Conservation (phyloP, 2,113 vertebrate genomes). For the Barbus barbus region DNA sequence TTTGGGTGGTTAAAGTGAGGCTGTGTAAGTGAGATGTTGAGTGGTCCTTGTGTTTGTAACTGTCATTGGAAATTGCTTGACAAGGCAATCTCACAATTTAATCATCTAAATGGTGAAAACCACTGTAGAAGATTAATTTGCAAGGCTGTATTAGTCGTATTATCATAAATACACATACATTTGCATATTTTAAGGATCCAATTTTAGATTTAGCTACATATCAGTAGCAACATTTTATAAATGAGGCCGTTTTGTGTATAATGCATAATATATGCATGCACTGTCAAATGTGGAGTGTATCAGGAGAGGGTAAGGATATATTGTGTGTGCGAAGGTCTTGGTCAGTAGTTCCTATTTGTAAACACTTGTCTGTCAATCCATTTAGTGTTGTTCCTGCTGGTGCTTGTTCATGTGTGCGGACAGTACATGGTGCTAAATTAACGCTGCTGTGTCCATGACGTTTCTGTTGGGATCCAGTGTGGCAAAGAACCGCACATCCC, state of each 20-base stretch:
- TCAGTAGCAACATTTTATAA: background rate
- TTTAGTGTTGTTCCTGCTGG: constrained; percentile 65
- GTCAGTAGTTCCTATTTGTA: constrained; percentile 36
- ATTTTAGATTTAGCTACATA: background rate
- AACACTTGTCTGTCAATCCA: constrained; percentile 45
- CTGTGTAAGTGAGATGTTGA: background rate
- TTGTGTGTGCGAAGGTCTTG: background rate
- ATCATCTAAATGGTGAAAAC: background rate
- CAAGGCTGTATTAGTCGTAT: background rate
- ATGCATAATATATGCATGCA: constrained; percentile 1
- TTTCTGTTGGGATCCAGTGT: constrained; percentile 78
- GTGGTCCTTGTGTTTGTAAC: background rate
- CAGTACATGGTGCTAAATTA: constrained; percentile 67
- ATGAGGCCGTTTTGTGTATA: constrained; percentile 7
- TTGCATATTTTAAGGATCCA: background rate
- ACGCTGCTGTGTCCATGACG: constrained; percentile 68
- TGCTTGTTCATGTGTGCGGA: constrained; percentile 57
- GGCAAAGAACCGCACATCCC: constrained; percentile 88
- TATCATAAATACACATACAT: background rate
- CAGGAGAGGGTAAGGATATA: background rate
- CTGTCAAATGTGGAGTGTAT: background rate
- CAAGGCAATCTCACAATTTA: background rate
- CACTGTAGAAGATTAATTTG: background rate
- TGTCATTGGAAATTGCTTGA: background rate
- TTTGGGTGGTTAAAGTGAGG: too few relatives aligned